Evolutionary conservation across 1,140 invertebrate species (phyloP), one percentile per base, ranked within the genome.

Genomic region (Heliconius hermathena): DNA sequence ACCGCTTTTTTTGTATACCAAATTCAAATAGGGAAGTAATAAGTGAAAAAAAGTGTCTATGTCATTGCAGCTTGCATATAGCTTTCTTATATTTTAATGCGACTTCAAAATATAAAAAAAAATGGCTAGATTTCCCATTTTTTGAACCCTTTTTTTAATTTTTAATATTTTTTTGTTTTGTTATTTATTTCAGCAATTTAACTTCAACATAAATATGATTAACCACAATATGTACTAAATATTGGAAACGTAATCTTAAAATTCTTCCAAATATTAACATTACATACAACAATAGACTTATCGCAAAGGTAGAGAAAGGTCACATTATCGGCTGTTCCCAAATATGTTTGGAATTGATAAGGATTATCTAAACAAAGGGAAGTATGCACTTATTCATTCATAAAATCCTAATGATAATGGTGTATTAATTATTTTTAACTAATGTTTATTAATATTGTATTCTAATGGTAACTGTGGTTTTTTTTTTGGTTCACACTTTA

Each of bases 271-370:
- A 66, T 66, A 66, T 29, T 16, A 66, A 66, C 60, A 29, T 16
- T 66, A 26, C 22, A 46, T 73, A 26, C 16, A 66, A 66, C 60
- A 66, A 66, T 66, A 66, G 60, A 13, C 26, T 66, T 66, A 66
- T 73, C 74, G 26, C 41, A 66, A 79, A 78, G 70, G 81, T 76
- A 81, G 60, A 49, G 77, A 77, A 79, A 82, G 82, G 78, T 80
- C 81, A 74, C 80, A 82, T 83, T 83, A 82, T 72, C 78, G 80
- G 74, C 76, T 78, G 77, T 80, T 83, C 80, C 77, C 73, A 72
- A 80, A 78, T 79, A 80, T 80, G 70, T 76, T 77, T 76, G 77
- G 54, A 66, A 22, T 72, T 74, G 76, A 82, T 82, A 82, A 79
- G 70, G 4, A 66, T 29, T 29, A 66, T 66, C 60, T 66, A 66